Base-by-base conservation (phyloP, 2,797 vertebrate genomes). In the Neosalanx taihuensis region DNA sequence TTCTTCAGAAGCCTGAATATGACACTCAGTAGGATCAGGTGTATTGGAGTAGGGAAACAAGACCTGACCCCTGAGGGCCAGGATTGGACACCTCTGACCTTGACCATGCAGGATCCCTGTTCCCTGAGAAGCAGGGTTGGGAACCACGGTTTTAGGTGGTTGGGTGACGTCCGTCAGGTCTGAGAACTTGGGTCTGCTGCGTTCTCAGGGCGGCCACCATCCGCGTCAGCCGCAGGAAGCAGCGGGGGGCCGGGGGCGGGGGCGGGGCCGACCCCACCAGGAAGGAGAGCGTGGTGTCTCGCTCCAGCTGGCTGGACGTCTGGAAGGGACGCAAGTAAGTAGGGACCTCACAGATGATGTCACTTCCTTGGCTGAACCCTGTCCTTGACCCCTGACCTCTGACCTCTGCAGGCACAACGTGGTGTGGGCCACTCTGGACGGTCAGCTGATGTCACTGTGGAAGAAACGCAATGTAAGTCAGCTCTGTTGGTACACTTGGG, bases 321-420 rank as follows among this genome's bases (percentile, higher is more conserved):
- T 93, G 93, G 93, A 92, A 90, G 71, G 91, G 92, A 51, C 91
- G 92, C 83, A 93, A 85, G 93, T 94, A 86, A 37, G 37, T 3
- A 12, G 4, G 4, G 7, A 33, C 41, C 0, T 46, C 41, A 3
- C 41, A 0, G 41, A 46, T 3, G 41, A 46, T 13, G 41, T 46
- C 41, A 46, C 35, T 37, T 46, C 41, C 41, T 46, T 46, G 9
- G 13, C 41, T 0, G 1, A 46, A 46, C 10, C 41, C 41, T 46
- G 41, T 46, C 41, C 41, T 6, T 6, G 33, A 35, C 33, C 33
- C 33, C 41, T 13, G 41, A 46, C 41, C 41, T 12, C 41, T 46
- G 41, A 59, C 12, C 72, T 29, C 59, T 37, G 64, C 63, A 94
- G 93, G 72, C 82, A 93, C 77, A 90, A 74, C 57, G 92, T 93